These are phyloP conservation scores for Cotesia vestalis DNA, from an alignment of 1,140 invertebrate genomes.

Conservation along the genomic window DNA sequence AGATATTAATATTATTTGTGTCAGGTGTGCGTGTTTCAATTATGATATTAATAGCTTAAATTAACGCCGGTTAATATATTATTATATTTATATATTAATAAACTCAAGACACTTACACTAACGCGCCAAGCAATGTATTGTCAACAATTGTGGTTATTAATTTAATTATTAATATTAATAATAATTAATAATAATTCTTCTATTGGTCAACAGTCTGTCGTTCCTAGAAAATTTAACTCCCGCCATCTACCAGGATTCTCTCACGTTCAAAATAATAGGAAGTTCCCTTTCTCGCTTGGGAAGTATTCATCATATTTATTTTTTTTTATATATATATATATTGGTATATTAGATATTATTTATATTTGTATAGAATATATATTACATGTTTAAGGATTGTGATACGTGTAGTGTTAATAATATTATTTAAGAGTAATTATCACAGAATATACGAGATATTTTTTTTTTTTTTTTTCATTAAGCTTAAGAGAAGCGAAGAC, in stretches of 20 bases:
- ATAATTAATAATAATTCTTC: not conserved
- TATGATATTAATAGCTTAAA: slow-evolving; percentile 22
- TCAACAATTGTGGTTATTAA: slow-evolving; percentile 55
- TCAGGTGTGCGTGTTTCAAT: slow-evolving; percentile 55
- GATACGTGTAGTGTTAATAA: slow-evolving; percentile 39
- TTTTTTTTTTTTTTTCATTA: slow-evolving; percentile 47
- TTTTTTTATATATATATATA: slow-evolving; percentile 7
- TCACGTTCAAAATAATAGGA: not conserved
- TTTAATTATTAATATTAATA: slow-evolving; percentile 35
- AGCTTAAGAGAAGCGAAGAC: slow-evolving; percentile 60
- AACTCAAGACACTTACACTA: slow-evolving; percentile 40
- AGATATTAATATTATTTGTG: slow-evolving; percentile 22
- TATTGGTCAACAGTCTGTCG: slow-evolving; percentile 15
- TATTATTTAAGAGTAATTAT: slow-evolving; percentile 59
- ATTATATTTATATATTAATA: too few relatives aligned
- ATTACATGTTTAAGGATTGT: slow-evolving; percentile 37
- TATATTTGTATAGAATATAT: slow-evolving; percentile 8
- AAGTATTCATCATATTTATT: slow-evolving; percentile 16
- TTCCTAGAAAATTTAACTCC: not conserved
- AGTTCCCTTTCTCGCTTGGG: not conserved
- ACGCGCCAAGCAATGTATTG: slow-evolving; percentile 55
- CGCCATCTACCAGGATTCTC: not conserved
- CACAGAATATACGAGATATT: slow-evolving; percentile 65
- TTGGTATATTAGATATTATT: slow-evolving; percentile 26
- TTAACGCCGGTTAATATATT: slow-evolving; percentile 22